Conservation (phyloP, 2,113 vertebrate genomes). For the Vulpes lagopus region DNA sequence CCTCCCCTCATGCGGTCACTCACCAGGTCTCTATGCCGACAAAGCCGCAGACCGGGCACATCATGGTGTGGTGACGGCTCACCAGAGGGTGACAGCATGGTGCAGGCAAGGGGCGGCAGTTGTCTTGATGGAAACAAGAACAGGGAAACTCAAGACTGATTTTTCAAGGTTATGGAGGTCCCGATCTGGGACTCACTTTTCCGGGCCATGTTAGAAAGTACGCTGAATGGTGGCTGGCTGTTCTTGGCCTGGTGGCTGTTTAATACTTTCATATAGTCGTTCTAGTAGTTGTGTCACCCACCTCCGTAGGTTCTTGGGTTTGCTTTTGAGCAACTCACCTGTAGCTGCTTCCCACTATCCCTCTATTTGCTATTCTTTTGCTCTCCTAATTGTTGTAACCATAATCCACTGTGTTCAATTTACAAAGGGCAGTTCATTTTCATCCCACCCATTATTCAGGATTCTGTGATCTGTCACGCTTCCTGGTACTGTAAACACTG, state of each 20-base stretch:
- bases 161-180: not conserved
- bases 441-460: not conserved
- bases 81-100: not conserved
- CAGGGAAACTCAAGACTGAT: fast-evolving
- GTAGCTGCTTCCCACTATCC: not conserved
- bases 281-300: not conserved
- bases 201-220: not conserved
- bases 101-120: not conserved
- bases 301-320: not conserved
- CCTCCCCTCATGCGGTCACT: fast-evolving
- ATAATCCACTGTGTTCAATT: not conserved
- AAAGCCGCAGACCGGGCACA: too few relatives aligned
- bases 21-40: fast-evolving
- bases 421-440: conserved; percentile 12
- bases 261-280: fast-evolving
- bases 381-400: not conserved
- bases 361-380: not conserved
- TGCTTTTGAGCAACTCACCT: not conserved
- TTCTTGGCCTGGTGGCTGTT: not conserved
- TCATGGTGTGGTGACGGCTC: fast-evolving
- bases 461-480: not conserved
- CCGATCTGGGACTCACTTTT: not conserved
- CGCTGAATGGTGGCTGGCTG: not conserved
- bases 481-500: not conserved
- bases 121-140: not conserved